These are phyloP conservation scores for Falco punctatus DNA, from an alignment of 2,113 vertebrate genomes.

Conservation along the genomic window DNA sequence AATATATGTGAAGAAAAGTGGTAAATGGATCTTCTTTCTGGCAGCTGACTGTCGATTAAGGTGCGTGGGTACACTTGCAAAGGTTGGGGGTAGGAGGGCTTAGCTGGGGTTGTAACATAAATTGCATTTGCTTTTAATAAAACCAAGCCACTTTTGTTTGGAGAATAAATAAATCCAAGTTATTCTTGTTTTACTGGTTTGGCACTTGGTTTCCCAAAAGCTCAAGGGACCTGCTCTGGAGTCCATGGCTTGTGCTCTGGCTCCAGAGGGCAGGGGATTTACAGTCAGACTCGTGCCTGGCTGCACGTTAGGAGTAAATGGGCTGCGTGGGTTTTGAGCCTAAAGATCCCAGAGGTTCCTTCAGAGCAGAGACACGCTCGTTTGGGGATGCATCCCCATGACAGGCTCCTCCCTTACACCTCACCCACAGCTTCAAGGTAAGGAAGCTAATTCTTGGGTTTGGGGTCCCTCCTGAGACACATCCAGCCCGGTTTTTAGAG, in stretches of 20 bases:
- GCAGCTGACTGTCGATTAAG: neutral
- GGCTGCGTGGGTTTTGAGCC: neutral
- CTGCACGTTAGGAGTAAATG: fast-evolving
- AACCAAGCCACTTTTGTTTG: neutral
- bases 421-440: neutral
- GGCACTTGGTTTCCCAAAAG: neutral
- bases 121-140: slow-evolving; percentile 24
- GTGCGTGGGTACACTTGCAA: neutral
- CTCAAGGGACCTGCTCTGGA: neutral
- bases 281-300: neutral
- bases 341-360: neutral
- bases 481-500: neutral
- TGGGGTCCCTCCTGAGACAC: neutral
- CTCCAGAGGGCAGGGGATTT: neutral
- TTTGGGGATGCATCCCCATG: fast-evolving
- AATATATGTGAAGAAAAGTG: neutral
- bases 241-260: neutral
- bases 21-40: neutral
- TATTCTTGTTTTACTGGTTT: neutral
- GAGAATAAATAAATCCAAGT: neutral
- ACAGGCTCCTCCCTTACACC: neutral
- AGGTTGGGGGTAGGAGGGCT: neutral
- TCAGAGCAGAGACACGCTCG: fast-evolving
- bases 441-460: neutral
- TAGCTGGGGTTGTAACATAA: neutral